phyloP scores from a whole-genome alignment of 1,140 invertebrate genomes.

The Coelopa frigida region DNA sequence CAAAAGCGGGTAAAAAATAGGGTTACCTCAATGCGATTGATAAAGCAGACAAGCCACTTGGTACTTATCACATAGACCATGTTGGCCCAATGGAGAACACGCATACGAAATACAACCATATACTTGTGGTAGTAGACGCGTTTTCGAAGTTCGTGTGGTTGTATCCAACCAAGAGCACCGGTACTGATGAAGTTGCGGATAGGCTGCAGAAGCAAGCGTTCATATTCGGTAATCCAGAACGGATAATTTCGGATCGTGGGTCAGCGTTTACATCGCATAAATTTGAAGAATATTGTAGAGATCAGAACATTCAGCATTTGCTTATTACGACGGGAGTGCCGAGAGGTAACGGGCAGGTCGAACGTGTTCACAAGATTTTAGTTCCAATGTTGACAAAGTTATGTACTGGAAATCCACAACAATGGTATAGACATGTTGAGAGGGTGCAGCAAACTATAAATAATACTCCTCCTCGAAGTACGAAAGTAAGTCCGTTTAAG shows the following conservation, averaged over 20 bases:
- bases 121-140: slow-evolving; percentile 39
- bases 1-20: slow-evolving; percentile 41
- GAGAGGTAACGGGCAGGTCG: slow-evolving; percentile 19
- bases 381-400: slow-evolving; percentile 34
- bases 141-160: slow-evolving; percentile 45
- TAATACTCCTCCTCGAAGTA: slow-evolving; percentile 30
- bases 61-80: slow-evolving; percentile 19
- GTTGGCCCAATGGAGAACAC: slow-evolving; percentile 35
- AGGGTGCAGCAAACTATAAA: slow-evolving; percentile 32
- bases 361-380: slow-evolving; percentile 28
- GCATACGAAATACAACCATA: slow-evolving; percentile 40
- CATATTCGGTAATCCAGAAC: slow-evolving; percentile 34
- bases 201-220: slow-evolving; percentile 18
- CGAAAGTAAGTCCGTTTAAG: slow-evolving; percentile 32
- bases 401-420: slow-evolving; percentile 17
- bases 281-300: slow-evolving; percentile 26
- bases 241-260: slow-evolving; percentile 37
- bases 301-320: slow-evolving; percentile 17
- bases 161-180: slow-evolving; percentile 17
- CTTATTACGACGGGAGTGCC: slow-evolving; percentile 27
- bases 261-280: slow-evolving; percentile 20
- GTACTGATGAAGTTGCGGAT: slow-evolving; percentile 10
- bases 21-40: slow-evolving; percentile 31
- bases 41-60: slow-evolving; percentile 24
- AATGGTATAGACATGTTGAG: slow-evolving; percentile 33